phyloP scores from a whole-genome alignment of 1,140 invertebrate genomes.

The Leptopilina boulardi region DNA sequence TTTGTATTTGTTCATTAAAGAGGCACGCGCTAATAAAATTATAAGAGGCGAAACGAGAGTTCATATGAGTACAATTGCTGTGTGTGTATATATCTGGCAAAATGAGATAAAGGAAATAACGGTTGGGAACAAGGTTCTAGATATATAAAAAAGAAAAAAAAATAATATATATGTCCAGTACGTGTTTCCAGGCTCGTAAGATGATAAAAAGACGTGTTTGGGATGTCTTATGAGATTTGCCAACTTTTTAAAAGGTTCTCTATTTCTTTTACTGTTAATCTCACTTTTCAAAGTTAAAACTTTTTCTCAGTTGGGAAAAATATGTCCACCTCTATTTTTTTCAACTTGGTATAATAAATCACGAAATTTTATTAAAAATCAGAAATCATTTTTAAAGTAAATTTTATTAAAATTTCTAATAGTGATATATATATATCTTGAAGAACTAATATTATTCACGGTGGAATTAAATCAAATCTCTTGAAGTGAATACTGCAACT shows the following conservation, averaged over 20 bases:
- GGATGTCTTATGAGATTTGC: constrained; percentile 23
- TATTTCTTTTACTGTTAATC: constrained; percentile 9
- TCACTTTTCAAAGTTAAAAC: neutral
- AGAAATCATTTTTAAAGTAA: too few species aligned
- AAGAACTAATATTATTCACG: neutral
- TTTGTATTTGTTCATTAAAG: constrained; percentile 31
- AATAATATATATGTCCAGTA: constrained; percentile 22
- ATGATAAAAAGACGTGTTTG: constrained; percentile 9
- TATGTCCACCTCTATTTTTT: neutral
- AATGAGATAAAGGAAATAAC: constrained; percentile 13
- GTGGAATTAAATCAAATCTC: neutral
- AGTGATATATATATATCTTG: neutral
- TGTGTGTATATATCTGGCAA: neutral
- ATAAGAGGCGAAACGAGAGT: neutral
- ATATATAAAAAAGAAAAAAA: too few species aligned
- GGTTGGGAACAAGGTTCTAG: neutral
- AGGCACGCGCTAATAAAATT: neutral
- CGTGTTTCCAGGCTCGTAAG: neutral
- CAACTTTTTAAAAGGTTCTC: neutral
- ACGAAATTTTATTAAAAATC: too few species aligned
- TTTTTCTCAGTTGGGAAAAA: neutral
- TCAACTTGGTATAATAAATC: too few species aligned
- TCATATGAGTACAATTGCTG: constrained; percentile 20
- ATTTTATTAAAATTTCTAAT: too few species aligned
- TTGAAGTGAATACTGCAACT: constrained; percentile 12